A percentile compares a stretch with the other conserved stretches of the same genome.
Evolutionary conservation across 2,888 invertebrate genomes (phyloP).

Genomic region (Polyommatus iphigenia): DNA sequence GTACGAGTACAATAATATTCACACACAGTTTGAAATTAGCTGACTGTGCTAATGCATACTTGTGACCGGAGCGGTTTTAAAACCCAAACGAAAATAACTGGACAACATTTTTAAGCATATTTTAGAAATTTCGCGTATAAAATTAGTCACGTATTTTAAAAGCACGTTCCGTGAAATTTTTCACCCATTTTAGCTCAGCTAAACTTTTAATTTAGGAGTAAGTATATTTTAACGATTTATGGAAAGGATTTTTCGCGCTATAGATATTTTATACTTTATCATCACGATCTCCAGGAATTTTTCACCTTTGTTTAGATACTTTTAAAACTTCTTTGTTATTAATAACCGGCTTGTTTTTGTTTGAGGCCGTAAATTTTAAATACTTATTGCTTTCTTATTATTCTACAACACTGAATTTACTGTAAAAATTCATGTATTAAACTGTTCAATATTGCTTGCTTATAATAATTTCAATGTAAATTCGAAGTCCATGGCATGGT

Average conservation of each 20-base stretch:
- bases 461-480: neutral
- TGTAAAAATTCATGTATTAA: too few relatives aligned
- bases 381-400: too few relatives aligned
- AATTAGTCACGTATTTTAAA: slow-evolving; percentile 20
- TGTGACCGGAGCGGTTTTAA: neutral
- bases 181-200: slow-evolving; percentile 18
- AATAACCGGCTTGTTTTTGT: neutral
- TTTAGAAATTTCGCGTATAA: neutral
- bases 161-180: neutral
- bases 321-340: slow-evolving; percentile 10
- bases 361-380: neutral
- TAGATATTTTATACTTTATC: neutral
- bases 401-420: too few relatives aligned
- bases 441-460: too few relatives aligned
- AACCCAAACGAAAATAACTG: slow-evolving; percentile 11
- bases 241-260: neutral
- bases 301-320: neutral
- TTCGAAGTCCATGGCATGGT: neutral
- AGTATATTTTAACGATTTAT: slow-evolving; percentile 1
- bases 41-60: neutral
- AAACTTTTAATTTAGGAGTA: slow-evolving; percentile 23
- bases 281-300: neutral
- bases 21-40: neutral
- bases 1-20: neutral
- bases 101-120: neutral